Conservation (phyloP, 2,113 vertebrate species). For the Bubalus kerabau region DNA sequence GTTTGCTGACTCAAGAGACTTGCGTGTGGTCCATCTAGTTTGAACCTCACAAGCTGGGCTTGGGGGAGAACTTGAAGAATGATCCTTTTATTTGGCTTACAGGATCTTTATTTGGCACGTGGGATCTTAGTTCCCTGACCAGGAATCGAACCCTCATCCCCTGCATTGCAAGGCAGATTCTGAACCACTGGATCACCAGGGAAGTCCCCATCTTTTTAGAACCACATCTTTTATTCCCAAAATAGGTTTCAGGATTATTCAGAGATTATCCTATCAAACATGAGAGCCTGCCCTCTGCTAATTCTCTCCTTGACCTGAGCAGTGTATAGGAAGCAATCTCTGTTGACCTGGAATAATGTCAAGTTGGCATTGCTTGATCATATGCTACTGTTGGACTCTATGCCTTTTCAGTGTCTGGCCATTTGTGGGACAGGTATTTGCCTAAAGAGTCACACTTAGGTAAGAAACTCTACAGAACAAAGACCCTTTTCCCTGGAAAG, state of each 20-base stretch:
- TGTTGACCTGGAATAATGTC: background rate
- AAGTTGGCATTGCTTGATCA: background rate
- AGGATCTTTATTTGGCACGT: background rate
- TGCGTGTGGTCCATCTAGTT: background rate
- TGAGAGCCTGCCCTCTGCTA: background rate
- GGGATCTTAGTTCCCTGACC: background rate
- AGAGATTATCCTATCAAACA: background rate
- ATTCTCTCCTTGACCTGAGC: slow-evolving; percentile 20
- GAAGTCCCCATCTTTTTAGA: background rate
- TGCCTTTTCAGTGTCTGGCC: background rate
- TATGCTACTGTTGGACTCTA: background rate
- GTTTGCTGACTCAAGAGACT: background rate
- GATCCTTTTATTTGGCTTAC: background rate
- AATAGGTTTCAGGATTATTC: background rate
- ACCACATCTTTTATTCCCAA: background rate
- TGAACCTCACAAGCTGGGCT: background rate
- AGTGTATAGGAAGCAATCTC: background rate
- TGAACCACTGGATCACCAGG: background rate
- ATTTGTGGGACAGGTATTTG: background rate
- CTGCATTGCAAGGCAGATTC: background rate
- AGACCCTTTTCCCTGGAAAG: background rate
- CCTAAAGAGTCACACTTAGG: background rate
- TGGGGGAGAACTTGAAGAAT: background rate
- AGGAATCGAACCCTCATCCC: background rate
- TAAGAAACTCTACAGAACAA: background rate